Base-by-base conservation (phyloP, 1,140 invertebrate genomes). In the Pararge aegeria region DNA sequence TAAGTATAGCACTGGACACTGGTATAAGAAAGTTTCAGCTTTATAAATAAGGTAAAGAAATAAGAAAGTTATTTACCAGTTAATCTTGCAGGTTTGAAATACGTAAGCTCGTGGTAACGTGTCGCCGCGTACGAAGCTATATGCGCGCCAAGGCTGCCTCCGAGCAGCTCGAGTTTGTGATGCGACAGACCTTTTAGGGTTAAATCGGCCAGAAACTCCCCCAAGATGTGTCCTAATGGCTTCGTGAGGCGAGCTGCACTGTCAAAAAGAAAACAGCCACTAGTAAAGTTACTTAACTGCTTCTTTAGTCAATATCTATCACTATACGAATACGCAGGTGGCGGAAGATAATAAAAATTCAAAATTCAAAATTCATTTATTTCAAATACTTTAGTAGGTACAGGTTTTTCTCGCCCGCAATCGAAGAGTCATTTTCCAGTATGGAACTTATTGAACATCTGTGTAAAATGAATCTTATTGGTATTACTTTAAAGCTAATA, bases 91-190 rank as follows among this genome's bases (percentile, higher is more conserved):
- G 73, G 74, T 63, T 73, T 74, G 19, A 19, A 54, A 2, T 74
- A 65, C 0, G 81, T 86, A 13, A 83, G 53, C 24, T 77, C 55
- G 6, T 67, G 40, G 48, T 77, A 86, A 19, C 64, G 74, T 5
- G 61, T 68, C 0, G 81, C 67, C 0, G 82, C 83, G 56, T 66
- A 73, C 13, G 68, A 78, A 9, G 73, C 79, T 15, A 85, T 81
- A 55, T 88, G 85, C 5, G 82, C 78, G 9, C 85, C 83, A 1
- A 88, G 57, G 55, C 85, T 88, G 0, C 62, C 79, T 3, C 85
- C 85, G 2, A 83, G 42, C 12, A 88, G 30, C 37, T 83, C 75
- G 16, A 86, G 34, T 6, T 66, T 64, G 9, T 65, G 61, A 1
- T 73, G 55, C 2, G 66, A 54, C 13, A 86, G 55, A 0, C 83